Conservation (phyloP, 1,140 invertebrate species). For the Heliconius eleuchia region DNA sequence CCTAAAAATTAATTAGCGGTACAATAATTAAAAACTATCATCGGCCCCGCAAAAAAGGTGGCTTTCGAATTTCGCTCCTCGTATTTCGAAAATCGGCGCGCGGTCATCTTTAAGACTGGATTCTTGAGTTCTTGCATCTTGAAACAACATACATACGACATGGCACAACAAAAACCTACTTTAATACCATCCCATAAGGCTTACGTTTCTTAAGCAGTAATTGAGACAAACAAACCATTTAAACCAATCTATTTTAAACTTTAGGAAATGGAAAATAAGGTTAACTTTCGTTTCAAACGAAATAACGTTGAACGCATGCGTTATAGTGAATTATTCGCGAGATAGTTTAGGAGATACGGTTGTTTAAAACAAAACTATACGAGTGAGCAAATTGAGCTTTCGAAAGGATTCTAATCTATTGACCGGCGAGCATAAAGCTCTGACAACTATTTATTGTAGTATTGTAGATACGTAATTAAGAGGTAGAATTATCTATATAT, state of each 20-base stretch:
- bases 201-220: neutral
- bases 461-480: slow-evolving; percentile 27
- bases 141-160: slow-evolving; percentile 40
- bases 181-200: neutral
- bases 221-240: neutral
- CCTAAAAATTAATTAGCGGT: slow-evolving; percentile 71
- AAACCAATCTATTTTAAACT: slow-evolving; percentile 11
- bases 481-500: slow-evolving; percentile 1
- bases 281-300: slow-evolving; percentile 29
- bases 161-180: neutral
- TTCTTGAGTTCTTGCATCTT: slow-evolving; percentile 41
- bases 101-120: slow-evolving; percentile 68
- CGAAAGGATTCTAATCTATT: slow-evolving; percentile 56
- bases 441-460: slow-evolving; percentile 36
- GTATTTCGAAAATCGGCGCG: slow-evolving; percentile 77
- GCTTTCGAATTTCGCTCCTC: slow-evolving; percentile 72
- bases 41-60: slow-evolving; percentile 67
- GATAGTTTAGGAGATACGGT: slow-evolving; percentile 73
- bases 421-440: slow-evolving; percentile 47
- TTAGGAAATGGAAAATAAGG: slow-evolving; percentile 19
- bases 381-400: slow-evolving; percentile 75
- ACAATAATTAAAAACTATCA: slow-evolving; percentile 73
- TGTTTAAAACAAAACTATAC: slow-evolving; percentile 74
- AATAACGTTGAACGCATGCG: slow-evolving; percentile 45
- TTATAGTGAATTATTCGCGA: slow-evolving; percentile 71